Conservation (phyloP, 2,797 vertebrate genomes). For the Danio kyathit region DNA sequence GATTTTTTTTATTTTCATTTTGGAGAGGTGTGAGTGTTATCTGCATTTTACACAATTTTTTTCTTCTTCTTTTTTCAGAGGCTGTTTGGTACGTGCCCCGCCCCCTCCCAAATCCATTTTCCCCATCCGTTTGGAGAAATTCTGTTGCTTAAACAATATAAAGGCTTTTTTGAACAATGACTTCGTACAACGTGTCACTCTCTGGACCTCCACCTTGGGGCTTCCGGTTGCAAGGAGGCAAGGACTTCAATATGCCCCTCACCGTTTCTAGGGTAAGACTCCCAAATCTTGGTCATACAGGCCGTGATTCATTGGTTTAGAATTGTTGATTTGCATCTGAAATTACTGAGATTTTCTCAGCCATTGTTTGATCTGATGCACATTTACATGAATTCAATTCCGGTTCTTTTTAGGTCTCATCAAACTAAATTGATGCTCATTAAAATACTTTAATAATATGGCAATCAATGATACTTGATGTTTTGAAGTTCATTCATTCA, state of each 20-base stretch:
- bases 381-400: neutral
- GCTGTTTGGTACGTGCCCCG: slow-evolving; percentile 60
- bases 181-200: slow-evolving; percentile 88
- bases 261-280: slow-evolving; percentile 93
- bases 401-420: neutral
- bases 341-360: neutral
- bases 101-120: slow-evolving; percentile 54
- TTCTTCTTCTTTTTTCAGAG: slow-evolving; percentile 71
- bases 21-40: slow-evolving; percentile 26
- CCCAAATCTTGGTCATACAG: slow-evolving; percentile 7
- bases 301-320: neutral
- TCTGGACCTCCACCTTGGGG: slow-evolving; percentile 95
- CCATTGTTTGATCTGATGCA: neutral
- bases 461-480: neutral
- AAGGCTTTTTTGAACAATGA: slow-evolving; percentile 80
- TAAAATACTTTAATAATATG: neutral
- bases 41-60: slow-evolving; percentile 27
- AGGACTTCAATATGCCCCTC: slow-evolving; percentile 99
- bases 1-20: slow-evolving; percentile 13
- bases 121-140: slow-evolving; percentile 50
- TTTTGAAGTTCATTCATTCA: slow-evolving; percentile 5
- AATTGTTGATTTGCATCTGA: neutral
- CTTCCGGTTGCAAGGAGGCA: slow-evolving; percentile 96
- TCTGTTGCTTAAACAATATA: slow-evolving; percentile 52
- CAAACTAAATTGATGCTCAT: neutral